Conservation (phyloP, 2,888 invertebrate species). For the Noctua pronuba region DNA sequence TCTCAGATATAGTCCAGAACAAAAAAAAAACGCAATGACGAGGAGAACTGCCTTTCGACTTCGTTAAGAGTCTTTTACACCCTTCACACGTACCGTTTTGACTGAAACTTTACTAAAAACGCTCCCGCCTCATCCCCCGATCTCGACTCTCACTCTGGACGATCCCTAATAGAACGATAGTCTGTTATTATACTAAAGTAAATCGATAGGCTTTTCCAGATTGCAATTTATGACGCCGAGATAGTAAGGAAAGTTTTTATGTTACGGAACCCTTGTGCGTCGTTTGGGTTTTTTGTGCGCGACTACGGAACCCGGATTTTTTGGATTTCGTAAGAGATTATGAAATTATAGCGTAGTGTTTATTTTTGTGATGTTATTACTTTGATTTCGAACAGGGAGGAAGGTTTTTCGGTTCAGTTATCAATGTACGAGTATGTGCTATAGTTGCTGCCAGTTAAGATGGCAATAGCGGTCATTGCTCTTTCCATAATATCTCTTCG, state of each 20-base stretch:
- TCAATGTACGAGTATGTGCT: background rate
- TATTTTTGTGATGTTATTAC: constrained; percentile 15
- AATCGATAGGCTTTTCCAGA: constrained; percentile 72
- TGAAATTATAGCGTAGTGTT: constrained; percentile 26
- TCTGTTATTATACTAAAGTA: constrained; percentile 70
- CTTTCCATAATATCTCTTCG: too few relatives aligned
- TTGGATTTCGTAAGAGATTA: constrained; percentile 26
- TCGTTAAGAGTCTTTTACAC: too few relatives aligned
- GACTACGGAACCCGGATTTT: constrained; percentile 30
- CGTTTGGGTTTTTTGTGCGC: constrained; percentile 53
- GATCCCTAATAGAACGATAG: constrained; percentile 32
- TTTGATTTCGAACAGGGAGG: background rate
- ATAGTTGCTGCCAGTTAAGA: too few relatives aligned
- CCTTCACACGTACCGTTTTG: background rate
- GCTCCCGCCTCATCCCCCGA: constrained; percentile 8
- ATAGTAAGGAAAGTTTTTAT: constrained; percentile 70
- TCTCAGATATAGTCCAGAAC: too few relatives aligned
- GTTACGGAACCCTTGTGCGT: constrained; percentile 60
- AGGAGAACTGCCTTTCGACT: too few relatives aligned
- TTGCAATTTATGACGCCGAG: constrained; percentile 72
- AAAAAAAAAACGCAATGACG: too few relatives aligned
- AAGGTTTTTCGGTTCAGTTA: background rate
- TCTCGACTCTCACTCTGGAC: background rate
- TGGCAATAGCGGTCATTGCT: too few relatives aligned
- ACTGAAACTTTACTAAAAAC: background rate